phyloP scores from a whole-genome alignment of 2,888 invertebrate species.

The Amorpha juglandis region DNA sequence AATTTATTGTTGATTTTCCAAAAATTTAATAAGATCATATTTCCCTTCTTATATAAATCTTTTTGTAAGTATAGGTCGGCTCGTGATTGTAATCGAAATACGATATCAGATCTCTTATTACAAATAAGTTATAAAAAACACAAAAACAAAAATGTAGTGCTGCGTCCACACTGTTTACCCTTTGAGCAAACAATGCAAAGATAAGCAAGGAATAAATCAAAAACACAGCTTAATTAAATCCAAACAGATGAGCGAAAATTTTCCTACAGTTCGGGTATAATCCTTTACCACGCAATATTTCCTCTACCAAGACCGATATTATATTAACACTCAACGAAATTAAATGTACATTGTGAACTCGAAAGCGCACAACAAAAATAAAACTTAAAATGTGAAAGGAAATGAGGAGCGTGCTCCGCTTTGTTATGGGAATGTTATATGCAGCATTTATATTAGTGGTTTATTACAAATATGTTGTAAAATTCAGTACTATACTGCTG shows the following conservation, averaged over 20 bases:
- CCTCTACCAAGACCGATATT: conserved; percentile 8
- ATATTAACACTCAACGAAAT: conserved; percentile 25
- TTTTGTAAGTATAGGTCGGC: not conserved
- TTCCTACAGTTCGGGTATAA: conserved; percentile 3
- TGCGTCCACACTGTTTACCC: conserved; percentile 2
- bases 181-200: not conserved
- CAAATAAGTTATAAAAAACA: not conserved
- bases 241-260: conserved; percentile 25
- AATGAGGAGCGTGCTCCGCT: conserved; percentile 19
- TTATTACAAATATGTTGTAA: not conserved
- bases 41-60: not conserved
- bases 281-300: conserved; percentile 1
- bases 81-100: conserved; percentile 5
- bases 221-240: conserved; percentile 25
- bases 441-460: not conserved
- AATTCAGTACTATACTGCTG: not conserved
- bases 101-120: not conserved
- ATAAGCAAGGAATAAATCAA: conserved; percentile 18
- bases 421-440: conserved; percentile 13
- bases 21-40: not conserved
- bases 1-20: not conserved
- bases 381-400: conserved; percentile 22
- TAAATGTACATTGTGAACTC: conserved; percentile 26
- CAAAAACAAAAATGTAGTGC: not conserved
- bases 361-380: conserved; percentile 22